phyloP scores from a whole-genome alignment of 2,797 vertebrate species.

The Antennarius maculatus region DNA sequence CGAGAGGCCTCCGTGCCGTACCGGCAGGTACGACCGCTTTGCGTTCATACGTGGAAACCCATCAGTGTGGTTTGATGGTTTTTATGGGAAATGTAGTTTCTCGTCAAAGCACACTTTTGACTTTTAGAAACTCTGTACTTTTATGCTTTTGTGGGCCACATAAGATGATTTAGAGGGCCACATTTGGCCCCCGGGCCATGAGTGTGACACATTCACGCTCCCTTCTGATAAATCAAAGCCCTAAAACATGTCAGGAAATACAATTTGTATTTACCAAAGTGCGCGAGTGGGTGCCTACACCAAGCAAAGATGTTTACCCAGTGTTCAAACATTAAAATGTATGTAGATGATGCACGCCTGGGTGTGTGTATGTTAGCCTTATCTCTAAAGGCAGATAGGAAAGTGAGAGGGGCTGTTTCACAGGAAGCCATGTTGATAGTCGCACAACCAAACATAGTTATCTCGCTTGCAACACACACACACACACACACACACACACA shows the following conservation, averaged over 20 bases:
- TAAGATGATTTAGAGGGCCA: too few relatives aligned
- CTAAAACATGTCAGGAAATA: conserved; percentile 13
- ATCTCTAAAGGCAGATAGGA: conserved; percentile 47
- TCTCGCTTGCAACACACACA: conserved; percentile 32
- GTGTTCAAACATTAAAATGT: conserved; percentile 28
- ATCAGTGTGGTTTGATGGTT: not conserved
- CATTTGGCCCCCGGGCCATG: too few relatives aligned
- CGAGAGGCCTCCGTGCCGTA: not conserved
- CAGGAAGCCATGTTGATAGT: conserved; percentile 34
- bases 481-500: conserved; percentile 11
- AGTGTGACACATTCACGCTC: not conserved
- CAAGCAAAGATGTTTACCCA: conserved; percentile 1
- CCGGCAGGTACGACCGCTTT: not conserved
- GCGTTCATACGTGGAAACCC: not conserved
- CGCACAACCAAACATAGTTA: conserved; percentile 38
- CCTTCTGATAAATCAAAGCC: not conserved
- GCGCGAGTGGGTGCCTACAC: not conserved
- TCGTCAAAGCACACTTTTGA: too few relatives aligned
- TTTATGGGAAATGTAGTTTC: not conserved
- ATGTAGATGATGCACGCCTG: conserved; percentile 1
- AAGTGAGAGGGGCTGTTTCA: conserved; percentile 35
- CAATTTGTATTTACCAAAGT: conserved; percentile 9
- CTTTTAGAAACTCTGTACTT: too few relatives aligned
- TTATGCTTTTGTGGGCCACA: too few relatives aligned
- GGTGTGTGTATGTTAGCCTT: conserved; percentile 18